Percentiles rank a stretch among this genome's conserved stretches.
phyloP scores from a whole-genome alignment of 2,888 invertebrate genomes.

The Agrilus biguttatus region DNA sequence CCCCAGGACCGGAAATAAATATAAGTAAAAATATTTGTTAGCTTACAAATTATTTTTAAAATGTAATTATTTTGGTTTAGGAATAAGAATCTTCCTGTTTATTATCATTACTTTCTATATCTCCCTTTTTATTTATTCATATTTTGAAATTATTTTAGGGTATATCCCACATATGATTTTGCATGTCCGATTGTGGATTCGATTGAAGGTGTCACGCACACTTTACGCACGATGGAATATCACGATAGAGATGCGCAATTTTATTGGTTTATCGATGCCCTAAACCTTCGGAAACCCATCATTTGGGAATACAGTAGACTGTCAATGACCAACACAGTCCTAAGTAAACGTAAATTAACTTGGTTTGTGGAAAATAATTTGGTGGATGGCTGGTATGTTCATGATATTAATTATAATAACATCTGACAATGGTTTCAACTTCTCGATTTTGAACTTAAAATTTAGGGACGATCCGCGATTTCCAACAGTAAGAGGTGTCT shows the following conservation, averaged over 20 bases:
- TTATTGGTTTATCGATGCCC: constrained; percentile 87
- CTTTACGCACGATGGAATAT: constrained; percentile 95
- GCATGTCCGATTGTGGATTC: constrained; percentile 99
- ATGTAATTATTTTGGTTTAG: not conserved
- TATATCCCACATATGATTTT: constrained; percentile 99
- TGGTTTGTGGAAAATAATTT: constrained; percentile 93
- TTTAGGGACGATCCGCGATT: constrained; percentile 93
- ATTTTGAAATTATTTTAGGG: constrained; percentile 40
- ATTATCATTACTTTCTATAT: constrained; percentile 1
- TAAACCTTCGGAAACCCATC: constrained; percentile 75
- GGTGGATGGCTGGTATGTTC: constrained; percentile 85
- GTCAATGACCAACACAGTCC: constrained; percentile 95
- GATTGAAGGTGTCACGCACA: constrained; percentile 94
- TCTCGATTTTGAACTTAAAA: not conserved
- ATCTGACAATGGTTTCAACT: not conserved
- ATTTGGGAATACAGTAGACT: constrained; percentile 95
- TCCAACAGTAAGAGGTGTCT: constrained; percentile 93
- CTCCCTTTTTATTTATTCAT: not conserved
- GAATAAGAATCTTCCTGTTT: not conserved
- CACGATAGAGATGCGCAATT: constrained; percentile 97
- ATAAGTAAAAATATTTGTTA: constrained; percentile 53
- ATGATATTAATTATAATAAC: not conserved
- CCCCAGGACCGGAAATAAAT: constrained; percentile 83
- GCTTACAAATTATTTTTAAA: not conserved
- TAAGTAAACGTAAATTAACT: constrained; percentile 93